phyloP scores from a whole-genome alignment of 1,140 invertebrate species.

The Camponotus pennsylvanicus region DNA sequence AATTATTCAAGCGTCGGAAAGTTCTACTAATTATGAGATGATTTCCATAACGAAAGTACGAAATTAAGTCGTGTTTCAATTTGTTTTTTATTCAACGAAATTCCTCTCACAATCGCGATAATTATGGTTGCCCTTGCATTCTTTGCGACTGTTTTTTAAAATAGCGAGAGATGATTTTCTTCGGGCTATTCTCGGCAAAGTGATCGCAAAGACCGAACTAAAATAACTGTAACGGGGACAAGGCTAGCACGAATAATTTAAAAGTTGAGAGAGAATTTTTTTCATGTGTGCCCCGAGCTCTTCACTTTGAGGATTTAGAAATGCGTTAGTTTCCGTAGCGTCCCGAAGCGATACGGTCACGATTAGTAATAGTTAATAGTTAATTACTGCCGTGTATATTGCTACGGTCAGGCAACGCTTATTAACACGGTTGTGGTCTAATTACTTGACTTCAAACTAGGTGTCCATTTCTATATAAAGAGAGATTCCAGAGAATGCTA shows the following conservation, averaged over 20 bases:
- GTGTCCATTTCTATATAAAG: not conserved
- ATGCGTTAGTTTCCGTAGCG: constrained; percentile 39
- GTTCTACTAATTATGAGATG: constrained; percentile 25
- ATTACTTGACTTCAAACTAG: constrained; percentile 72
- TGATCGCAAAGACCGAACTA: constrained; percentile 30
- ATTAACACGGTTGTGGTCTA: constrained; percentile 82
- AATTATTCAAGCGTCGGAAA: constrained; percentile 32
- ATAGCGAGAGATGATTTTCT: not conserved
- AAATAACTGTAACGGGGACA: constrained; percentile 7
- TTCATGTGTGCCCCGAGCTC: not conserved
- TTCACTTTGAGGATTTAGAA: constrained; percentile 1
- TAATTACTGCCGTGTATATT: constrained; percentile 75
- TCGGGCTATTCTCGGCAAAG: not conserved
- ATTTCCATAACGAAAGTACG: constrained; percentile 12
- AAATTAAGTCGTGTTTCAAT: not conserved
- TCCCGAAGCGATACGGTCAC: constrained; percentile 52
- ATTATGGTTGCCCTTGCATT: not conserved
- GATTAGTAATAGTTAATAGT: constrained; percentile 72
- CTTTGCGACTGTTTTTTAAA: not conserved
- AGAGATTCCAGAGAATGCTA: not conserved
- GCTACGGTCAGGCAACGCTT: constrained; percentile 77
- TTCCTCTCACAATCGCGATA: constrained; percentile 12
- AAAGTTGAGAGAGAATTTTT: not conserved
- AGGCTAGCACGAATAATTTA: constrained; percentile 42
- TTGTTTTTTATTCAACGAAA: constrained; percentile 11